These are phyloP conservation scores for Rhagoletis pomonella DNA, from an alignment of 1,140 invertebrate genomes.

Conservation along the genomic window DNA sequence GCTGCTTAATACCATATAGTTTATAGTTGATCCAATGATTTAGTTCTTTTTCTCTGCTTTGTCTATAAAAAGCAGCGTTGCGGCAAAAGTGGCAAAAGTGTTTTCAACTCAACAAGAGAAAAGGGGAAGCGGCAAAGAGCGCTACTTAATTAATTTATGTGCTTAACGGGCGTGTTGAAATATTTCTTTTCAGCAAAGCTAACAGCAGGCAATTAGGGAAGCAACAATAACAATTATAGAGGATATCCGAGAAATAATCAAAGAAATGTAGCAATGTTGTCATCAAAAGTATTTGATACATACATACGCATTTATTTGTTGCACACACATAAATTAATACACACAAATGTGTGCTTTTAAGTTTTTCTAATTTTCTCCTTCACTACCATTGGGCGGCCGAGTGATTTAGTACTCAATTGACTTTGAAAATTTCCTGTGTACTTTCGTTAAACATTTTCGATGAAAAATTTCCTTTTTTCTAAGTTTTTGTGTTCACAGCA, in stretches of 20 bases:
- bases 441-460: neutral
- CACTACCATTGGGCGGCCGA: neutral
- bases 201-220: neutral
- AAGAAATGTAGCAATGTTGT: conserved; percentile 5
- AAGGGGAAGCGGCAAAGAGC: too few species aligned
- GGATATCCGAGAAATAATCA: neutral
- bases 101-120: too few species aligned
- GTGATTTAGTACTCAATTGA: conserved; percentile 44
- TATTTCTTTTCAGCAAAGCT: neutral
- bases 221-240: conserved; percentile 30
- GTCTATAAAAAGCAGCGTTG: neutral
- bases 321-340: conserved; percentile 33
- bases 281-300: too few species aligned
- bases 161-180: conserved; percentile 30
- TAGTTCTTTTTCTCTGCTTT: neutral
- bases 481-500: neutral
- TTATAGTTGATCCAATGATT: conserved; percentile 19
- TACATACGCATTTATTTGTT: neutral
- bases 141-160: conserved; percentile 27
- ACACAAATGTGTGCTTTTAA: neutral
- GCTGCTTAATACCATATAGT: neutral
- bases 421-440: conserved; percentile 38
- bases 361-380: neutral
- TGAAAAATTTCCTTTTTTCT: neutral
- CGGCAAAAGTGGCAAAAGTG: neutral